Evolutionary conservation across 2,113 vertebrate species (phyloP).

Genomic region (Tursiops truncatus): DNA sequence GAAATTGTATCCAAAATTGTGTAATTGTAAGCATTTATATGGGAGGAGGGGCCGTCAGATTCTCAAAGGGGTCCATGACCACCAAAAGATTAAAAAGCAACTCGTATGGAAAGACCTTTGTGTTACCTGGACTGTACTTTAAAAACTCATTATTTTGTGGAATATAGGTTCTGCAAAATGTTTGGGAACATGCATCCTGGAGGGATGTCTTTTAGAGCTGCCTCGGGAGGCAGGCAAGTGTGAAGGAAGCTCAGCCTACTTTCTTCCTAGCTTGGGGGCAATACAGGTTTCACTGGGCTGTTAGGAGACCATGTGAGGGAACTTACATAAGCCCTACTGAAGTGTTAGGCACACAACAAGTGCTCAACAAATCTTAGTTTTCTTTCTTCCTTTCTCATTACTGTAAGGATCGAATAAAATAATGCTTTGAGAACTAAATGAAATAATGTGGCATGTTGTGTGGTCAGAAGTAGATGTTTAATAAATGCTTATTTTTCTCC

Average conservation of each 20-base stretch:
- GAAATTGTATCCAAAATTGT: slow-evolving; percentile 39
- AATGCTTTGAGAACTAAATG: slow-evolving; percentile 32
- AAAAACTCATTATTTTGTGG: neutral
- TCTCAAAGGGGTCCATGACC: slow-evolving; percentile 11
- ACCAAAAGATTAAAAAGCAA: slow-evolving; percentile 52
- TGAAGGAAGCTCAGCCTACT: neutral
- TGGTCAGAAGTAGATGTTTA: neutral
- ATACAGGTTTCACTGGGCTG: slow-evolving; percentile 24
- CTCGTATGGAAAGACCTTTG: slow-evolving; percentile 10
- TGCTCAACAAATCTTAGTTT: neutral
- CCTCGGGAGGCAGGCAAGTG: neutral
- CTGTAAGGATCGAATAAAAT: slow-evolving; percentile 34
- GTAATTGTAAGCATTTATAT: slow-evolving; percentile 41
- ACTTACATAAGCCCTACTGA: slow-evolving; percentile 21
- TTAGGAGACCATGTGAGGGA: neutral
- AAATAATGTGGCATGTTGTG: slow-evolving; percentile 38
- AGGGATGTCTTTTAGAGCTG: slow-evolving; percentile 7
- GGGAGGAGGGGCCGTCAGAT: slow-evolving; percentile 15
- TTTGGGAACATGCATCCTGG: slow-evolving; percentile 10
- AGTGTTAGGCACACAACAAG: neutral
- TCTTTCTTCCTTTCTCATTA: neutral
- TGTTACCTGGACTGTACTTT: slow-evolving; percentile 23
- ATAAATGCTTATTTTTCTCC: slow-evolving; percentile 23
- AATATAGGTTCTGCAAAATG: slow-evolving; percentile 28
- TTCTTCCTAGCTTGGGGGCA: neutral